Evolutionary conservation across 2,888 invertebrate species (phyloP).

Genomic region (Cerastis leucographa): DNA sequence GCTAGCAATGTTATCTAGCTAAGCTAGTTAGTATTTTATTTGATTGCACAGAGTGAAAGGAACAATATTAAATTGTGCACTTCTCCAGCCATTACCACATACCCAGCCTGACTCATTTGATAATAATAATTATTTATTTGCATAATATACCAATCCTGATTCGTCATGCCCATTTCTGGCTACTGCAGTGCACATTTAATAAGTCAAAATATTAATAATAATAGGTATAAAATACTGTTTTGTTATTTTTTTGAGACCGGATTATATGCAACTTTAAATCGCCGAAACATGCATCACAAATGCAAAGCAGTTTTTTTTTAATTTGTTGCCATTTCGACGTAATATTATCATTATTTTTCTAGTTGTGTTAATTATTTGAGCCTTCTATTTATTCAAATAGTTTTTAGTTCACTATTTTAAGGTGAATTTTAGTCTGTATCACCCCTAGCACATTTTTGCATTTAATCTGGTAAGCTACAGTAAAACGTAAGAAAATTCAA

Average conservation of each 20-base stretch:
- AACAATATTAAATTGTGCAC: constrained; percentile 24
- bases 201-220: constrained; percentile 12
- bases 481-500: no score
- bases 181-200: constrained; percentile 25
- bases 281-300: not conserved
- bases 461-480: not conserved
- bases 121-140: constrained; percentile 22
- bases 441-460: not conserved
- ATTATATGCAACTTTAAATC: not conserved
- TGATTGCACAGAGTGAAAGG: constrained; percentile 52
- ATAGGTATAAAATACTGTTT: constrained; percentile 41
- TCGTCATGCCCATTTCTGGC: not conserved
- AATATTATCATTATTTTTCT: not conserved
- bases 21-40: constrained; percentile 58
- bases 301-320: not conserved
- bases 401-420: not conserved
- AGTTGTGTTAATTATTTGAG: not conserved
- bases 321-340: no score
- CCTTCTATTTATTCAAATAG: not conserved
- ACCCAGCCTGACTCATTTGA: not conserved
- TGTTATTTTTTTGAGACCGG: not conserved
- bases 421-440: no score
- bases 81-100: not conserved
- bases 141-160: constrained; percentile 25
- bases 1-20: constrained; percentile 60